Evolutionary conservation across 92 coral and sea anemone species (phyloP).

Genomic region (Epizoanthus fatuus): DNA sequence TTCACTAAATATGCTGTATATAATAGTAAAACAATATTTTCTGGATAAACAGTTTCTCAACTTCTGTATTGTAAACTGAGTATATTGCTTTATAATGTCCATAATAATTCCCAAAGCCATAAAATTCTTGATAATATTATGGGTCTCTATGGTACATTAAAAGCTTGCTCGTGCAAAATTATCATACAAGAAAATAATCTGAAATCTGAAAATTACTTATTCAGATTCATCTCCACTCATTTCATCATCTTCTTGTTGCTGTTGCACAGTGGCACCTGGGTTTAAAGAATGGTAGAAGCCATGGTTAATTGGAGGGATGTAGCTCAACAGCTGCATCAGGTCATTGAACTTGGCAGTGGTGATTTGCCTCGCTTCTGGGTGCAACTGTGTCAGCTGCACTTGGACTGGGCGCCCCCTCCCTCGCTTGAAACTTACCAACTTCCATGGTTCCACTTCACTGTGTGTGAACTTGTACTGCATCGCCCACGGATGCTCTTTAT

Average conservation of each 20-base stretch:
- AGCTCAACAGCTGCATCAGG: conserved; percentile 1
- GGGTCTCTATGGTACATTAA: too few species aligned
- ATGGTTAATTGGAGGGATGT: neutral
- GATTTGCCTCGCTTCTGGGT: neutral
- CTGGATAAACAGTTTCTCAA: conserved; percentile 8
- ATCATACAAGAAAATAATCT: neutral
- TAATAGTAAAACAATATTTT: conserved; percentile 4
- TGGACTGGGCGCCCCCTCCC: neutral
- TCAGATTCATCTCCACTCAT: neutral
- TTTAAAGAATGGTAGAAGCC: conserved; percentile 18
- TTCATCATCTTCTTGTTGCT: neutral
- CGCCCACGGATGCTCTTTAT: conserved; percentile 38
- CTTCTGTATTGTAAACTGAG: conserved; percentile 8
- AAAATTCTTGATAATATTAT: neutral
- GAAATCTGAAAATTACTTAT: neutral
- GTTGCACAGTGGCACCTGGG: conserved; percentile 2
- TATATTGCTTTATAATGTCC: conserved; percentile 12
- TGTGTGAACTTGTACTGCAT: conserved; percentile 36
- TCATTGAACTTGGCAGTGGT: conserved; percentile 11
- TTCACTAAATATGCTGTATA: neutral
- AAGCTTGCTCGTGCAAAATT: too few species aligned
- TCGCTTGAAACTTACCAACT: neutral
- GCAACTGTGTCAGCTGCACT: neutral
- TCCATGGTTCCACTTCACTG: conserved; percentile 39
- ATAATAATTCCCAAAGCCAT: conserved; percentile 11